Base-by-base conservation (phyloP, 1,140 invertebrate species). In the Oscheius sp. region DNA sequence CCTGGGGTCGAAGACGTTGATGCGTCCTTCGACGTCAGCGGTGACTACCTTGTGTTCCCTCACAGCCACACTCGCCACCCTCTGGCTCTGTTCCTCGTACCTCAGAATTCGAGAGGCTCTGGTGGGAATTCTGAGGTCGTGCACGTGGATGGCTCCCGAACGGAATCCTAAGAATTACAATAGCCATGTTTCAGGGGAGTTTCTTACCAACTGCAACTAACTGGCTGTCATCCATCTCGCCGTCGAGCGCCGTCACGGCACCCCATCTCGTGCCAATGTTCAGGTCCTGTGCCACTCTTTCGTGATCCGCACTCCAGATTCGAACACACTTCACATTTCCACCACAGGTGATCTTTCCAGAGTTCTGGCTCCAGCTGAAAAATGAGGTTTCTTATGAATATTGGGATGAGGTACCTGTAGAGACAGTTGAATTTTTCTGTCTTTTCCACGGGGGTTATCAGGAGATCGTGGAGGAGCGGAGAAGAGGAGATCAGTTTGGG, bases 321-420 rank as follows among this genome's bases (percentile, higher is more conserved):
- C 80, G 58, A 45, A 67, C 35, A 10, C 80, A 65, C 31, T 75
- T 66, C 31, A 82, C 74, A 68, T 82, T 83, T 23, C 82, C 82
- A 0, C 78, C 65, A 42, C 73, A 76, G 18, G 83, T 20, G 18
- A 83, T 59, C 38, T 65, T 46, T 15, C 82, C 82, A 38, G 46
- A 67, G 26, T 70, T 49, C 65, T 83, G 82, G 49, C 81, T 80
- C 82, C 82, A 83, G 35, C 81, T 83, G 35, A 71, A 64, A 45
- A 52, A 46, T 45, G 28, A 59, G 15, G 15, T 59, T 59, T 59
- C 15, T 15, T 59, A 59, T 20, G 15, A 18, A 18, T 26, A 82
- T 76, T 68, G n/a, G n/a, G n/a, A n/a, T n/a, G n/a, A n/a, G n/a
- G n/a, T n/a, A n/a, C 34, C n/a, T 26, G 34, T 34, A 63, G 29